phyloP scores from a whole-genome alignment of 1,140 invertebrate genomes.

The Halyomorpha halys region DNA sequence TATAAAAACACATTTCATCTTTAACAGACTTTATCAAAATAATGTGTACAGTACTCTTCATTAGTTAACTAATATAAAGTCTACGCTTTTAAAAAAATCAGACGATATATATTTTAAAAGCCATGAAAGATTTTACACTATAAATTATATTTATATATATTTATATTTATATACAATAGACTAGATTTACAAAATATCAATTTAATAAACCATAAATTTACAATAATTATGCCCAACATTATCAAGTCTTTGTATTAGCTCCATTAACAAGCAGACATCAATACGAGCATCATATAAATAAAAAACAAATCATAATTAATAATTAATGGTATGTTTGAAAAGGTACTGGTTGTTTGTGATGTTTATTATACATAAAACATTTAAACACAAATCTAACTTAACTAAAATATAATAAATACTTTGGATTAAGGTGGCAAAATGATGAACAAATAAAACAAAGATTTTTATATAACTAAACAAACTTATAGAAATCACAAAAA shows the following conservation, averaged over 20 bases:
- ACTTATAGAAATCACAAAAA: too few relatives aligned
- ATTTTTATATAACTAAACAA: too few relatives aligned
- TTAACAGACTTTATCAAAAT: slow-evolving; percentile 17
- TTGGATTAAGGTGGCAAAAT: too few relatives aligned
- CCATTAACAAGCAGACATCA: background rate
- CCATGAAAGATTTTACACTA: slow-evolving; percentile 11
- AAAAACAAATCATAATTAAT: background rate
- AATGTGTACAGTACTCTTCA: background rate
- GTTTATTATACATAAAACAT: too few relatives aligned
- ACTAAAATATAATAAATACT: too few relatives aligned
- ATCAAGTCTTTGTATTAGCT: slow-evolving; percentile 4
- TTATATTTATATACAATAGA: slow-evolving; percentile 12
- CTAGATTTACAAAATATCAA: slow-evolving; percentile 19
- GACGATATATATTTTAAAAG: slow-evolving; percentile 10
- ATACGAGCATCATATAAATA: background rate
- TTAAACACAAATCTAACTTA: too few relatives aligned
- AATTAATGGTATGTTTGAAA: too few relatives aligned
- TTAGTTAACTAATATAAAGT: slow-evolving; percentile 16
- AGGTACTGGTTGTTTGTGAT: too few relatives aligned
- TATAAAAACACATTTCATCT: slow-evolving; percentile 18
- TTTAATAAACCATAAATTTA: slow-evolving; percentile 7
- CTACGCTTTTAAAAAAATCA: slow-evolving; percentile 11
- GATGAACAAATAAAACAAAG: too few relatives aligned
- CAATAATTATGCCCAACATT: slow-evolving; percentile 11
- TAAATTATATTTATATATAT: slow-evolving; percentile 12